These are phyloP conservation scores for Hyperoplus lanceolatus DNA, from an alignment of 2,797 vertebrate species.

Conservation along the genomic window DNA sequence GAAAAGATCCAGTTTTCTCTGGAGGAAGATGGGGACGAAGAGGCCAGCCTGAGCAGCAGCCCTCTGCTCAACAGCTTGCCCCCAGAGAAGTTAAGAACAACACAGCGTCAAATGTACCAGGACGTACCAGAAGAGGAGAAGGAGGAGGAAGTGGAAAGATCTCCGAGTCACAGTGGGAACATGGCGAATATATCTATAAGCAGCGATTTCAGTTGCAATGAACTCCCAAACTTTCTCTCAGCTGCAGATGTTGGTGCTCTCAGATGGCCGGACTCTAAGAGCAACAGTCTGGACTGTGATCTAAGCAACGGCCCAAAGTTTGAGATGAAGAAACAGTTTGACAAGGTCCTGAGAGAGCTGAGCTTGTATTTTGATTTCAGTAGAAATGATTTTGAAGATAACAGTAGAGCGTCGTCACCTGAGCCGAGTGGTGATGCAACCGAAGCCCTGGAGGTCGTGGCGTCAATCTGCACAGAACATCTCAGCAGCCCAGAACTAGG, in stretches of 20 bases:
- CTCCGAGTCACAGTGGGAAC: slow-evolving; percentile 37
- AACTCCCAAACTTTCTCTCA: slow-evolving; percentile 45
- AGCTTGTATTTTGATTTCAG: slow-evolving; percentile 88
- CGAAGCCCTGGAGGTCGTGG: slow-evolving; percentile 45
- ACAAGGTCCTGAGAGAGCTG: slow-evolving; percentile 90
- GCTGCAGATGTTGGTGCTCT: slow-evolving; percentile 33
- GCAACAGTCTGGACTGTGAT: slow-evolving; percentile 1
- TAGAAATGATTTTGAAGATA: slow-evolving; percentile 59
- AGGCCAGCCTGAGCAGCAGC: slow-evolving; percentile 61
- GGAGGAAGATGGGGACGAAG: slow-evolving; percentile 59
- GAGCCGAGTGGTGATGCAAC: slow-evolving; percentile 47
- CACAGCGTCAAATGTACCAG: slow-evolving; percentile 37
- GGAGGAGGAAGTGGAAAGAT: slow-evolving; percentile 30
- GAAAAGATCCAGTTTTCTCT: slow-evolving; percentile 82
- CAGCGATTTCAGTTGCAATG: slow-evolving; percentile 34
- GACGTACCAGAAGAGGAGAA: slow-evolving; percentile 31
- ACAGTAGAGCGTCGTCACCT: slow-evolving; percentile 55
- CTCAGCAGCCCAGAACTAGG: slow-evolving; percentile 37
- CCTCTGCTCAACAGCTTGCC: slow-evolving; percentile 57
- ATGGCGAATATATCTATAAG: slow-evolving; percentile 30
- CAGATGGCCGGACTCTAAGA: slow-evolving; percentile 4
- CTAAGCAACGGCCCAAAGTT: slow-evolving; percentile 63
- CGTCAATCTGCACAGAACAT: slow-evolving; percentile 35
- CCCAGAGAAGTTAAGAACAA: slow-evolving; percentile 54
- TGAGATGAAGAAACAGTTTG: slow-evolving; percentile 88